These are phyloP conservation scores for Sebastes alutus DNA, from an alignment of 2,797 vertebrate species.

Conservation along the genomic window DNA sequence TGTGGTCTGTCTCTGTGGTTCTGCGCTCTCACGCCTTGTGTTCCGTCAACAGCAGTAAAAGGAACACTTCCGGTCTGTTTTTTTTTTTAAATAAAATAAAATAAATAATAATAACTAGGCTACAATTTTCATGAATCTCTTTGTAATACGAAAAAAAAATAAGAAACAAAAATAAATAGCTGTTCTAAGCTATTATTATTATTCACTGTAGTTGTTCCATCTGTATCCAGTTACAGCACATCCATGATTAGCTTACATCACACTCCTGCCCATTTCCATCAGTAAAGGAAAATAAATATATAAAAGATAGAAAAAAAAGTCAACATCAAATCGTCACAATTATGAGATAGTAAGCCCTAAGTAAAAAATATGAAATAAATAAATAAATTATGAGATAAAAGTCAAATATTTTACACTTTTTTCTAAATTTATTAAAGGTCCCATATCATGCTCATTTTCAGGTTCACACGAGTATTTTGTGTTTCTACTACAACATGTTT, in stretches of 20 bases:
- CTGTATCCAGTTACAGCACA: background rate
- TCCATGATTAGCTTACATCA: background rate
- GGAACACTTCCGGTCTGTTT: constrained; percentile 34
- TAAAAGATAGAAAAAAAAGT: too few species aligned
- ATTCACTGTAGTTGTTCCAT: background rate
- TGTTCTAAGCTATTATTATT: background rate
- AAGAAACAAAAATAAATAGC: background rate
- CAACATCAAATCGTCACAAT: background rate
- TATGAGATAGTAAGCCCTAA: background rate
- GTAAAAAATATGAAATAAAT: background rate
- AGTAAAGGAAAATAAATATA: background rate
- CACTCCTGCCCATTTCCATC: background rate
- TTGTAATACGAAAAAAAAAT: background rate
- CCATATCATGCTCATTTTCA: too few species aligned
- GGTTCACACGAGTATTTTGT: too few species aligned
- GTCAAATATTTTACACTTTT: too few species aligned
- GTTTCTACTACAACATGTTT: too few species aligned
- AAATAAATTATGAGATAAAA: too few species aligned
- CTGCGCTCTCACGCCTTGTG: background rate
- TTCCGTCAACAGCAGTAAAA: constrained; percentile 27
- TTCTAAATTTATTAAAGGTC: too few species aligned
- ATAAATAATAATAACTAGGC: background rate
- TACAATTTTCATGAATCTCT: background rate
- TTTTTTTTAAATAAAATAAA: too few species aligned
- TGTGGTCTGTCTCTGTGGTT: background rate